Evolutionary conservation across 2,888 invertebrate genomes (phyloP).

Genomic region (Dryococelus australis): DNA sequence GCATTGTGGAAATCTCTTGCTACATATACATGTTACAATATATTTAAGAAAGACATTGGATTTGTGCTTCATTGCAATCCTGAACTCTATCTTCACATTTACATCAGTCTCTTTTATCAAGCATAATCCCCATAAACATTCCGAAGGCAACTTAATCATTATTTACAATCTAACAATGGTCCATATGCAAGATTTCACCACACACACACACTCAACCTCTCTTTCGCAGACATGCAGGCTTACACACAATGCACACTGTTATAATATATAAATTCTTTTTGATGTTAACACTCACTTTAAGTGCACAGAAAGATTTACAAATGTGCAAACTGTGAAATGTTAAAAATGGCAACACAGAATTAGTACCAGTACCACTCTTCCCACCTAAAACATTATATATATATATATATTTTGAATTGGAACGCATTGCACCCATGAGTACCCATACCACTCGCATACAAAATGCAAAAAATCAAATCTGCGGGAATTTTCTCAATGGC

Average conservation of each 20-base stretch:
- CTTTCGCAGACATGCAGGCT: neutral
- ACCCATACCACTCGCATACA: neutral
- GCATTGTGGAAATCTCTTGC: neutral
- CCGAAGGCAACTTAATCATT: constrained; percentile 21
- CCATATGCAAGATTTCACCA: neutral
- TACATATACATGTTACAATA: constrained; percentile 12
- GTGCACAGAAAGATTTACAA: constrained; percentile 16
- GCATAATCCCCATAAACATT: neutral
- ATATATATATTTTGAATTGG: neutral
- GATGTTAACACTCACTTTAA: neutral
- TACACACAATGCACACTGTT: neutral
- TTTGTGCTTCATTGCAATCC: constrained; percentile 21
- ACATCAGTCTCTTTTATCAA: neutral
- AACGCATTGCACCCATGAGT: neutral
- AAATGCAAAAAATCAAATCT: constrained; percentile 11
- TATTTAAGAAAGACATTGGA: constrained; percentile 26
- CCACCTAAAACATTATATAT: neutral
- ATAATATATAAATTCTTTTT: constrained; percentile 3
- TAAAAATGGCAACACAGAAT: constrained; percentile 1
- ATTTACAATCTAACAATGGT: neutral
- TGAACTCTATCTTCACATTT: neutral
- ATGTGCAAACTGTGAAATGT: constrained; percentile 11
- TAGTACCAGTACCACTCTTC: neutral
- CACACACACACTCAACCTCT: neutral
- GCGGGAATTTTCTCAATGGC: neutral